Base-by-base conservation (phyloP, 2,888 invertebrate genomes). In the Empis stercorea region DNA sequence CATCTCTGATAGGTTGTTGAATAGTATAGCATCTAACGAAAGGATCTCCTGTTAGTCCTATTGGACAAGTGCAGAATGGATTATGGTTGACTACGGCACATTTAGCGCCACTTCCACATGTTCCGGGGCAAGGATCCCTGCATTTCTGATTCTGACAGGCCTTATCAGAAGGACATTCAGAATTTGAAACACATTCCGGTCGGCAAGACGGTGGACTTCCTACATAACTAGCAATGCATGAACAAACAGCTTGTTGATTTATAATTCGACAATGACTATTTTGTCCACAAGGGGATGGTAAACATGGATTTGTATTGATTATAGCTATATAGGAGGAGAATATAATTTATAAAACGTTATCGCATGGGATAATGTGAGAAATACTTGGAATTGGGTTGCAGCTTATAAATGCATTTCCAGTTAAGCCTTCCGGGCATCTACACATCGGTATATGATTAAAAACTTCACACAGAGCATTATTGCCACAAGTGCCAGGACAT, bases 11-110 rank as follows among this genome's bases (percentile, higher is more conserved):
- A n/a, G 39, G 15, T 48, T 46, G 51, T 76, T 76, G 72, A 55
- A 73, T 68, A 54, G 61, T 70, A 49, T 72, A 73, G 56, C 80
- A 82, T 59, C 76, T 71, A 43, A 75, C 70, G 58, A 81, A 81
- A 43, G 81, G 80, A 70, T 82, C 80, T 51, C 83, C 83, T 2
- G 79, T 73, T 57, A 73, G 77, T 11, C 74, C 73, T 9, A 66
- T 65, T 44, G 76, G 73, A 60, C 86, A 86, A 40, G 73, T 75
- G 58, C 87, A 87, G 55, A 81, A 78, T 10, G 86, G 84, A 57
- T 78, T 76, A 59, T 87, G 86, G 57, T 83, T 83, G 5, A 82
- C 77, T n/a, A 84, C 83, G 68, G 79, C 78, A 59, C 87, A 87
- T 47, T 78, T 72, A 9, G 86, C 80, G 60, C 78, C 79, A 43